Percentiles rank a stretch among this genome's conserved stretches.
Evolutionary conservation across 2,888 invertebrate species (phyloP).

Genomic region (Nymphalis c-album): DNA sequence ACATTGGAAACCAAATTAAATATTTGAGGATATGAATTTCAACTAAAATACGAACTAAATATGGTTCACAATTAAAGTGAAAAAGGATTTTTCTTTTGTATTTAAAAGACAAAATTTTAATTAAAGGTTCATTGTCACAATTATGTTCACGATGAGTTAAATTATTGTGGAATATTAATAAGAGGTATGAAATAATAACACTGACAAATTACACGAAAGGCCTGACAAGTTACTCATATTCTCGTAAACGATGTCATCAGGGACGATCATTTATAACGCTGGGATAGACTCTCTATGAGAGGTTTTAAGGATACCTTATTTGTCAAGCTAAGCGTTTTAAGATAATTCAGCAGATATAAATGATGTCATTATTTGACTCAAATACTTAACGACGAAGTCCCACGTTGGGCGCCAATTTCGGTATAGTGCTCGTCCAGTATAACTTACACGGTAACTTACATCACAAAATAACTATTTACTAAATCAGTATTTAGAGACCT

Average conservation of each 20-base stretch:
- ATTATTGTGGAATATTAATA: conserved; percentile 3
- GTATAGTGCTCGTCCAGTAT: not conserved
- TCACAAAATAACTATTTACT: no score
- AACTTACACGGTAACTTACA: not conserved
- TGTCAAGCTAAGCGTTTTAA: conserved; percentile 24
- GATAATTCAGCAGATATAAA: conserved; percentile 14
- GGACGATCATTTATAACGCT: conserved; percentile 40
- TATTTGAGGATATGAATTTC: not conserved
- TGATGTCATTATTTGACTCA: not conserved
- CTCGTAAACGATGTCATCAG: conserved; percentile 40
- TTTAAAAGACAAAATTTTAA: no score
- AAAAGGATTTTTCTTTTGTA: no score
- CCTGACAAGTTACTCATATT: conserved; percentile 39
- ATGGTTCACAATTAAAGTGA: no score
- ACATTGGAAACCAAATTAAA: not conserved
- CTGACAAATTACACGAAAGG: conserved; percentile 37
- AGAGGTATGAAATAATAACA: conserved; percentile 28
- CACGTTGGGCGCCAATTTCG: not conserved
- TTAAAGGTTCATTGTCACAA: no score
- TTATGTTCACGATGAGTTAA: not conserved
- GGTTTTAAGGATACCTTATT: conserved; percentile 16
- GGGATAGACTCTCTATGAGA: conserved; percentile 29
- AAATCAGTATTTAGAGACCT: no score
- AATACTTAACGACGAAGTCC: not conserved
- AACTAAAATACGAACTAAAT: no score